phyloP scores from a whole-genome alignment of 2,888 invertebrate genomes.

The Criorhina ranunculi region DNA sequence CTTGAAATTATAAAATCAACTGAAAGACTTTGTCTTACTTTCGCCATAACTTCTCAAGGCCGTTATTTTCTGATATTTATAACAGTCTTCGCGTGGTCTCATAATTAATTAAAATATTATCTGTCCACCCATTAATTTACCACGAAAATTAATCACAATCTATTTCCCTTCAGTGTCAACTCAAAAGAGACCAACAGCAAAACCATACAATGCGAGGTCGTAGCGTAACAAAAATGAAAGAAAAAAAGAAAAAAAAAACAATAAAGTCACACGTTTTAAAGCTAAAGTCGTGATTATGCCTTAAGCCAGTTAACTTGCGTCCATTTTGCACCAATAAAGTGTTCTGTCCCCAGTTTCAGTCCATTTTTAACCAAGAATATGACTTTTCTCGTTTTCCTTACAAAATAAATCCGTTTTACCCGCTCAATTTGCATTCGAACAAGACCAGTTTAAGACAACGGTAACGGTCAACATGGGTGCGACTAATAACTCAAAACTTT shows the following conservation, averaged over 20 bases:
- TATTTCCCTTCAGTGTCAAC: constrained; percentile 23
- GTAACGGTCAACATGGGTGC: too few relatives aligned
- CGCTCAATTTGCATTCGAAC: too few relatives aligned
- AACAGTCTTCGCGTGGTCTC: not conserved
- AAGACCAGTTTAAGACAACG: too few relatives aligned
- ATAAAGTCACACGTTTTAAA: too few relatives aligned
- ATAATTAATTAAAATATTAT: constrained; percentile 17
- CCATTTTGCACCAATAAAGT: constrained; percentile 28
- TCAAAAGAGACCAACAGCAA: constrained; percentile 5
- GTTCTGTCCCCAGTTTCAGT: constrained; percentile 33
- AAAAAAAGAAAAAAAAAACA: too few relatives aligned
- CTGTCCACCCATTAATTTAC: constrained; percentile 42
- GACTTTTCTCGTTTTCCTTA: constrained; percentile 32
- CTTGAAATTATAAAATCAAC: too few relatives aligned
- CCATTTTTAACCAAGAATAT: constrained; percentile 41
- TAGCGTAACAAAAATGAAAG: not conserved
- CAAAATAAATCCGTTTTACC: constrained; percentile 42
- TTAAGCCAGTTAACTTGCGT: too few relatives aligned
- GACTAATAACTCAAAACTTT: too few relatives aligned
- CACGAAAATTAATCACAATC: constrained; percentile 24
- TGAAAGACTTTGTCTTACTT: too few relatives aligned
- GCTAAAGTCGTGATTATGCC: too few relatives aligned
- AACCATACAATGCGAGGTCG: constrained; percentile 48
- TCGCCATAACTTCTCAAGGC: too few relatives aligned
- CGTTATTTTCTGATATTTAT: constrained; percentile 5